Evolutionary conservation across 2,888 invertebrate genomes (phyloP).

Genomic region (Andrena trimmerana): DNA sequence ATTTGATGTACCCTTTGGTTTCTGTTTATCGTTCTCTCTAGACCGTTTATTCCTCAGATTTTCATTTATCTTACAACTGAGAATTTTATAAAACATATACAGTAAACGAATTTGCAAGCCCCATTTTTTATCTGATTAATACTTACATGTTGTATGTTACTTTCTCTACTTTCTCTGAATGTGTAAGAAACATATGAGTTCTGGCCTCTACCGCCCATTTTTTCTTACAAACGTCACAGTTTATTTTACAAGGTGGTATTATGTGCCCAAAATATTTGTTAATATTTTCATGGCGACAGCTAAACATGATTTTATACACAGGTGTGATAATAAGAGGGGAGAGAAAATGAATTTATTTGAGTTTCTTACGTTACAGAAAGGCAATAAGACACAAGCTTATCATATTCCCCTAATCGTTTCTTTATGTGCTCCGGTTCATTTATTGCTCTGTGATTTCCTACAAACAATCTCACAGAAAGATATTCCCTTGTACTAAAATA

Average conservation of each 20-base stretch:
- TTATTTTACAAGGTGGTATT: conserved; percentile 2
- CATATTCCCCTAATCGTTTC: conserved; percentile 27
- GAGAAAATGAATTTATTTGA: background rate
- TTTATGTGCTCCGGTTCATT: background rate
- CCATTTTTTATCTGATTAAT: background rate
- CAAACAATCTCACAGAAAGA: background rate
- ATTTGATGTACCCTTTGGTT: background rate
- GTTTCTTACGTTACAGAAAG: conserved; percentile 37
- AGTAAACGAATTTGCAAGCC: background rate
- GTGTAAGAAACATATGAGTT: conserved; percentile 14
- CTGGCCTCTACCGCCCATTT: background rate
- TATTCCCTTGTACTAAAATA: conserved; percentile 44
- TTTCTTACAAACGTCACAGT: conserved; percentile 40
- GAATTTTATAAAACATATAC: background rate
- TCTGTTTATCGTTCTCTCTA: background rate
- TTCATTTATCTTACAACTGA: conserved; percentile 15
- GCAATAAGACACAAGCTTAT: conserved; percentile 35
- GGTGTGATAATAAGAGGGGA: background rate
- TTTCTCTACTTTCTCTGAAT: background rate
- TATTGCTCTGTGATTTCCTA: conserved; percentile 6
- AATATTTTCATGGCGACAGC: conserved; percentile 40
- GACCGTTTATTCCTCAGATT: background rate
- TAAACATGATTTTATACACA: conserved; percentile 15
- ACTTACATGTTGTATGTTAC: conserved; percentile 37
- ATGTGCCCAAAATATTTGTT: conserved; percentile 32